A percentile compares a stretch with the other conserved stretches of the same genome.
Evolutionary conservation across 2,888 invertebrate species (phyloP).

Genomic region (Cecidostiba fungosa): DNA sequence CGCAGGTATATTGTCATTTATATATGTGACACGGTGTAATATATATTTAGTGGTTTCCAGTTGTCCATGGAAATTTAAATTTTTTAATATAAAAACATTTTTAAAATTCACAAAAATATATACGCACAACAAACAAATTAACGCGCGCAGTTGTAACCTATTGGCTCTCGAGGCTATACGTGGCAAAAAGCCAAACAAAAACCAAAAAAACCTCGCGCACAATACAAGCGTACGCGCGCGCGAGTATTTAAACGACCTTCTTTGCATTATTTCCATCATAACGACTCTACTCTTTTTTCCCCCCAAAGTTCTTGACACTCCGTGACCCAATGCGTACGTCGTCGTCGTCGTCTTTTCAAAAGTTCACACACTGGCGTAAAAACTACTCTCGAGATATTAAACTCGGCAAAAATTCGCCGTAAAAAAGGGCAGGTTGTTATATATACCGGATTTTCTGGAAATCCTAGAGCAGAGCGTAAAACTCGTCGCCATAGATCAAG

Average conservation of each 20-base stretch:
- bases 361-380: conserved; percentile 32
- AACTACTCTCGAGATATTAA: conserved; percentile 36
- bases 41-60: not conserved
- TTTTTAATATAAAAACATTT: too few relatives aligned
- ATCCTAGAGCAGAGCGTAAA: conserved; percentile 69
- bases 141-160: not conserved
- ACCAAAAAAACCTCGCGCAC: not conserved
- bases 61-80: not conserved
- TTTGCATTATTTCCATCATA: conserved; percentile 49
- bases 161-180: not conserved
- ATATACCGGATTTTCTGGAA: conserved; percentile 76
- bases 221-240: not conserved
- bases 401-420: conserved; percentile 44
- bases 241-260: conserved; percentile 50
- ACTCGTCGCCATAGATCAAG: conserved; percentile 59
- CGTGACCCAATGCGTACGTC: conserved; percentile 50
- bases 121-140: not conserved
- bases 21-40: not conserved
- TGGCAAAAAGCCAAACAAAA: not conserved
- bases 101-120: not conserved
- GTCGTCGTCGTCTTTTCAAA: not conserved
- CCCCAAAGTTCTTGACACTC: conserved; percentile 21
- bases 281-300: conserved; percentile 31
- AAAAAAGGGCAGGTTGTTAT: conserved; percentile 68
- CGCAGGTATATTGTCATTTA: not conserved